phyloP scores from a whole-genome alignment of 2,113 vertebrate genomes.

The Ailurus styani region DNA sequence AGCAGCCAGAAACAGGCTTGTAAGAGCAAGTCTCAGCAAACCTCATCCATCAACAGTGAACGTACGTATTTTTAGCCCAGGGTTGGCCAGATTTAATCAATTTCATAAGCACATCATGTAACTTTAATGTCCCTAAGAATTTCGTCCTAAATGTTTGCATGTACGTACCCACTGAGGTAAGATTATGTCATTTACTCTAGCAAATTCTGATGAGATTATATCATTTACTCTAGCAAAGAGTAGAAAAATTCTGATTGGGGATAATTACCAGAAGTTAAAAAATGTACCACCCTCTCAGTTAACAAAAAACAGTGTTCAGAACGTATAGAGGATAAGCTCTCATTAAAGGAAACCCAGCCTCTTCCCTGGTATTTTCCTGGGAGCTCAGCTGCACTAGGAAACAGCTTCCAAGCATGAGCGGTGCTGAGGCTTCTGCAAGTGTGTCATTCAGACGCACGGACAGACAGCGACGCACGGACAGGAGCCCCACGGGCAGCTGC shows the following conservation, averaged over 20 bases:
- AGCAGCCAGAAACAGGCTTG: not conserved
- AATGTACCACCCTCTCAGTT: not conserved
- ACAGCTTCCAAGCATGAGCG: not conserved
- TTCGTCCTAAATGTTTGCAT: not conserved
- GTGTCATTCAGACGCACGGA: not conserved
- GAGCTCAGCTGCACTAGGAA: not conserved
- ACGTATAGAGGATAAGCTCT: not conserved
- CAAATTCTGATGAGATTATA: not conserved
- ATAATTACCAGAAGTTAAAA: not conserved
- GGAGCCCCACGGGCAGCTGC: fast-evolving
- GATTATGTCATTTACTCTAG: not conserved
- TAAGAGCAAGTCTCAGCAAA: not conserved
- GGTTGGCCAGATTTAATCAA: not conserved
- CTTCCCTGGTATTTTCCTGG: not conserved
- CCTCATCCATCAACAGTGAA: not conserved
- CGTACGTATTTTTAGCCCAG: not conserved
- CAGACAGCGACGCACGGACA: too few relatives aligned
- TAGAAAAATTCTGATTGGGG: not conserved
- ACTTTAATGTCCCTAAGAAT: not conserved
- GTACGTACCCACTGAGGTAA: not conserved
- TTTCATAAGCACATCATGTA: not conserved
- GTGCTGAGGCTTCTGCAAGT: not conserved
- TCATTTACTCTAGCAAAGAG: not conserved
- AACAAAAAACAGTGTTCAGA: not conserved
- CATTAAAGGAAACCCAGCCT: not conserved